These are phyloP conservation scores for Rhabdophis nuchalis DNA, from an alignment of 2,797 vertebrate genomes.

Conservation along the genomic window DNA sequence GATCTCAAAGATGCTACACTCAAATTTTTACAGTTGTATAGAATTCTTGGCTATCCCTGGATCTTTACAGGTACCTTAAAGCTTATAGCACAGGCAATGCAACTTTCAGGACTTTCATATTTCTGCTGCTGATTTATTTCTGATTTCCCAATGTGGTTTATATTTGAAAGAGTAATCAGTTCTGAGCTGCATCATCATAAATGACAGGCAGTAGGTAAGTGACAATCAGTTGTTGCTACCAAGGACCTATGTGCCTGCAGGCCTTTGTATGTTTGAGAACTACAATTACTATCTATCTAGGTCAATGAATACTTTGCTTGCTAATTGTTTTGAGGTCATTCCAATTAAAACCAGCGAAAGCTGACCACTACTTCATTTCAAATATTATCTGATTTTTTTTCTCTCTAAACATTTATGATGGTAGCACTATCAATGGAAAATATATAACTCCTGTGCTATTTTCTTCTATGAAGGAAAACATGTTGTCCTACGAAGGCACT, in stretches of 20 bases:
- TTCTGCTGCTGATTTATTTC: conserved; percentile 10
- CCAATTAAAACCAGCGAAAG: conserved; percentile 29
- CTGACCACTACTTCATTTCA: not conserved
- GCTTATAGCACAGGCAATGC: not conserved
- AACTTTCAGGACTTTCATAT: not conserved
- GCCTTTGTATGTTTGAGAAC: conserved; percentile 46
- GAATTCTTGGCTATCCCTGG: not conserved
- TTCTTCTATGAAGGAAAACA: conserved; percentile 1
- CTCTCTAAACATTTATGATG: not conserved
- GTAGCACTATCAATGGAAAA: conserved; percentile 3
- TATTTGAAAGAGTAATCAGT: conserved; percentile 44
- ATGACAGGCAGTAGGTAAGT: conserved; percentile 27
- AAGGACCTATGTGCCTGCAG: conserved; percentile 41
- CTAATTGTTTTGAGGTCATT: conserved; percentile 59
- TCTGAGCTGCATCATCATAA: conserved; percentile 22
- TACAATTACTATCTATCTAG: conserved; percentile 44
- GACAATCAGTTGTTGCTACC: conserved; percentile 30
- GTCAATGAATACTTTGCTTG: conserved; percentile 55
- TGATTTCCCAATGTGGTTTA: conserved; percentile 8
- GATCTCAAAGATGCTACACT: not conserved
- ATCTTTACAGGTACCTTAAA: not conserved
- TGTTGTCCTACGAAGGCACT: not conserved
- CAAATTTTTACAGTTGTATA: not conserved
- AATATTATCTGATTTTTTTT: not conserved
- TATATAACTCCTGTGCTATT: not conserved